A percentile compares a stretch with the other conserved stretches of the same genome.
phyloP scores from a whole-genome alignment of 2,888 invertebrate genomes.

The Neoscelio sp. region DNA sequence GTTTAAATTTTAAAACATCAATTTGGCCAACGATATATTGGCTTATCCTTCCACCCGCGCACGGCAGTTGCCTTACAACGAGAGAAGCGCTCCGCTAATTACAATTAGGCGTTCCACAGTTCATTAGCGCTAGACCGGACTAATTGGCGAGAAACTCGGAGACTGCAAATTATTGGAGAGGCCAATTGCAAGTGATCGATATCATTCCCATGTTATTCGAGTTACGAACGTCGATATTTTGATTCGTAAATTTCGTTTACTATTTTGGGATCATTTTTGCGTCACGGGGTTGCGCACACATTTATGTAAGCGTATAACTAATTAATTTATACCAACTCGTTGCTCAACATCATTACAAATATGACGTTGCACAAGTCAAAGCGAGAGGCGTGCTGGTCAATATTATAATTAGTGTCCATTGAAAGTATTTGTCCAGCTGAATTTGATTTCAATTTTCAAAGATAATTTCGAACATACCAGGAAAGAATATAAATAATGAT shows the following conservation, averaged over 20 bases:
- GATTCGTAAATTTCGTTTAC: background rate
- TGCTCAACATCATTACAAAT: conserved; percentile 14
- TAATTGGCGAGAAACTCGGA: conserved; percentile 70
- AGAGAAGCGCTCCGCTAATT: conserved; percentile 65
- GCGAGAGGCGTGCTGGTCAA: too few relatives aligned
- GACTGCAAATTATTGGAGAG: conserved; percentile 67
- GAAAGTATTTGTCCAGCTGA: too few relatives aligned
- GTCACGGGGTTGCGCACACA: background rate
- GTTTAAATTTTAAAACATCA: conserved; percentile 55
- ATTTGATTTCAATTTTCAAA: too few relatives aligned
- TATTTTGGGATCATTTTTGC: background rate
- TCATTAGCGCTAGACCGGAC: conserved; percentile 70
- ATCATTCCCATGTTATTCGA: conserved; percentile 23
- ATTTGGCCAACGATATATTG: conserved; percentile 46
- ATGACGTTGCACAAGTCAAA: too few relatives aligned
- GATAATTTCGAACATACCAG: too few relatives aligned
- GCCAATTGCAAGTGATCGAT: conserved; percentile 68
- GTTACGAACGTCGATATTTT: conserved; percentile 18
- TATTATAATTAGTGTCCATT: too few relatives aligned
- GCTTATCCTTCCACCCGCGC: conserved; percentile 45
- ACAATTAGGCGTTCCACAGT: conserved; percentile 72
- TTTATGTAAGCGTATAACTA: conserved; percentile 22
- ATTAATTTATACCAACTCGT: conserved; percentile 13
- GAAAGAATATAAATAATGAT: too few relatives aligned
- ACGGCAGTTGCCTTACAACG: conserved; percentile 49